A percentile compares a stretch with the other conserved stretches of the same genome.
Evolutionary conservation across 2,888 invertebrate species (phyloP).

Genomic region (Caenorhabditis sinica): DNA sequence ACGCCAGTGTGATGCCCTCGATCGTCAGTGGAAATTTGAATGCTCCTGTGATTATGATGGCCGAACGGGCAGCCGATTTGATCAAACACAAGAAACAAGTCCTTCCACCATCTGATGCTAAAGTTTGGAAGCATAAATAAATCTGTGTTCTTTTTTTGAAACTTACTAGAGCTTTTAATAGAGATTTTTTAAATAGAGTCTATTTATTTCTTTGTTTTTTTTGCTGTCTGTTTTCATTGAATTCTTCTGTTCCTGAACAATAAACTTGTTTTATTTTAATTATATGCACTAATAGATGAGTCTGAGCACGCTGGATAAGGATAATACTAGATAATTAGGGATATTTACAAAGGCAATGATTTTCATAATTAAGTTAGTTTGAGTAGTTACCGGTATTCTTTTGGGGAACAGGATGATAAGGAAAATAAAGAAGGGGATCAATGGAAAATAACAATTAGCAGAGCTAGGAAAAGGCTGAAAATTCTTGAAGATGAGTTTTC

Average conservation of each 20-base stretch:
- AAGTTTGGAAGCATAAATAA: conserved; percentile 54
- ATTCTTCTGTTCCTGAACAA: too few relatives aligned
- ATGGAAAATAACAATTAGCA: conserved; percentile 4
- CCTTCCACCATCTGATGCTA: conserved; percentile 22
- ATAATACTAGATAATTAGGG: too few relatives aligned
- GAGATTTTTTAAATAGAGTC: conserved; percentile 1
- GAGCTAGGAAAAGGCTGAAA: conserved; percentile 3
- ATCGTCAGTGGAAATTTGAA: conserved; percentile 90
- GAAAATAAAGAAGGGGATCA: neutral
- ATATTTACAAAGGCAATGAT: neutral
- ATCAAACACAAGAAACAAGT: conserved; percentile 83
- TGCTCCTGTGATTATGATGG: conserved; percentile 86
- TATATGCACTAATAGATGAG: neutral
- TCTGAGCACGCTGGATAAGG: too few relatives aligned
- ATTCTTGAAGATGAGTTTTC: conserved; percentile 17
- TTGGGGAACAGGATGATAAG: neutral
- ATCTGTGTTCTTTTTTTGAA: neutral
- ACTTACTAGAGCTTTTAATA: neutral
- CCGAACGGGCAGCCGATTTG: conserved; percentile 85
- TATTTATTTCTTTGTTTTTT: neutral
- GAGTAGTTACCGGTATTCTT: conserved; percentile 1
- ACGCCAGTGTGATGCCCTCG: conserved; percentile 90
- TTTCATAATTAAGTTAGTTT: neutral
- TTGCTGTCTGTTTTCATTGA: too few relatives aligned
- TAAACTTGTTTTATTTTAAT: conserved; percentile 36